Base-by-base conservation (phyloP, 2,888 invertebrate species). In the Drosophila formosana region DNA sequence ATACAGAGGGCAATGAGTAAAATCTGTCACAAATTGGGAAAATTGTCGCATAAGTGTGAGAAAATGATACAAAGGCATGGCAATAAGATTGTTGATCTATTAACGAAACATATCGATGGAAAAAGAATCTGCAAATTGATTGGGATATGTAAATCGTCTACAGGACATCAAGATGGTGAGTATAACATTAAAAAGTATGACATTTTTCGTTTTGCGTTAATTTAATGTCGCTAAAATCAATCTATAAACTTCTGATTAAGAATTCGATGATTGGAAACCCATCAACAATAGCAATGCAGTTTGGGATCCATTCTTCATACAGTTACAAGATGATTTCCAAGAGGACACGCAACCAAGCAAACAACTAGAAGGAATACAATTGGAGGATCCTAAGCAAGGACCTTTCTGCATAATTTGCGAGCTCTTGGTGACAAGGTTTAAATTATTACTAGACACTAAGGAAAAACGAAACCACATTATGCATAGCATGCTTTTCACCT, bases 91-190 rank as follows among this genome's bases (percentile, higher is more conserved):
- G 46, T 51, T 3, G 55, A 69, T 4, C 39, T 69, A 2, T 41
- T 69, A 39, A 28, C 51, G 0, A 46, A 61, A 18, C 53, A 30
- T 8, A 5, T 23, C 7, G 7, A 7, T 3, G 18, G 3, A 7
- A 1, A 8, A 0, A 23, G 1, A 8, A 55, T 69, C 8, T 69
- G 69, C 55, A 68, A 46, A 4, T 3, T 41, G 4, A 50, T 68
- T 28, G 55, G 55, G n/a, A 25, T 51, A 3, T 69, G 68, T 32
- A 18, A 30, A 1, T 30, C 8, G 0, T 46, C 37, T 1, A 11
- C n/a, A 45, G 9, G 7, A n/a, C 9, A 23, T 7, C 53, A 50
- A 26, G 32, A 68, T 26, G 43, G 69, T 69, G 7, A 68, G 69
- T 68, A 23, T 30, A 13, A 41, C 7, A 41, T 41, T 41, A 41